Conservation (phyloP, 2,888 invertebrate genomes). For the Syritta pipiens region DNA sequence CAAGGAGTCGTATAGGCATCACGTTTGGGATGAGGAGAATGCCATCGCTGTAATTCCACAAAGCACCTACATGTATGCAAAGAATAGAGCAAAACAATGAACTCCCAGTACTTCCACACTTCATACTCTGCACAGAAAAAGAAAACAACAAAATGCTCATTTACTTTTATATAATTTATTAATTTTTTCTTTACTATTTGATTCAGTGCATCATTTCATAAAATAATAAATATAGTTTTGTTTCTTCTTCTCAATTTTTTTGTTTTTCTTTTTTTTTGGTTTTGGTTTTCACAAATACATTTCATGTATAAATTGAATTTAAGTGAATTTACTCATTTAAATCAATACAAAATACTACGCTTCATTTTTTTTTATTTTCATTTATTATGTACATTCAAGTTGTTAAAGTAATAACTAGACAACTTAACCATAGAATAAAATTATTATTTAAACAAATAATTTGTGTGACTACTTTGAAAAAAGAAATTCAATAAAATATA, state of each 20-base stretch:
- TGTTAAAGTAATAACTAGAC: conserved; percentile 34
- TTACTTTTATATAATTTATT: conserved; percentile 73
- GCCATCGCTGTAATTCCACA: no score
- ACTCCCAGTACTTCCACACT: background rate
- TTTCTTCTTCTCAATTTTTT: no score
- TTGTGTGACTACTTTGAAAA: conserved; percentile 31
- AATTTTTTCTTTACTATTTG: conserved; percentile 77
- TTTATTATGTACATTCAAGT: conserved; percentile 64
- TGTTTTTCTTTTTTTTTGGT: conserved; percentile 35
- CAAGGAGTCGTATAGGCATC: no score
- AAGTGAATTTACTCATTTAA: conserved; percentile 70
- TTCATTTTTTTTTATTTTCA: no score
- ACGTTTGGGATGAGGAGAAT: no score
- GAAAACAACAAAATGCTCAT: conserved; percentile 23
- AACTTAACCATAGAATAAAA: conserved; percentile 44
- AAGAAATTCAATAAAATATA: background rate
- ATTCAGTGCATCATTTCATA: conserved; percentile 78
- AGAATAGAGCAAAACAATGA: no score
- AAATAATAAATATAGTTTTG: conserved; percentile 73
- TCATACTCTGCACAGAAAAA: background rate
- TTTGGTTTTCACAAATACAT: conserved; percentile 61
- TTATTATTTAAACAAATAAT: conserved; percentile 39
- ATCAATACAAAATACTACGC: conserved; percentile 69
- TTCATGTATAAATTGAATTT: conserved; percentile 61
- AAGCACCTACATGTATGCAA: no score